Evolutionary conservation across 2,888 invertebrate species (phyloP).

Genomic region (Brenthis hecate): DNA sequence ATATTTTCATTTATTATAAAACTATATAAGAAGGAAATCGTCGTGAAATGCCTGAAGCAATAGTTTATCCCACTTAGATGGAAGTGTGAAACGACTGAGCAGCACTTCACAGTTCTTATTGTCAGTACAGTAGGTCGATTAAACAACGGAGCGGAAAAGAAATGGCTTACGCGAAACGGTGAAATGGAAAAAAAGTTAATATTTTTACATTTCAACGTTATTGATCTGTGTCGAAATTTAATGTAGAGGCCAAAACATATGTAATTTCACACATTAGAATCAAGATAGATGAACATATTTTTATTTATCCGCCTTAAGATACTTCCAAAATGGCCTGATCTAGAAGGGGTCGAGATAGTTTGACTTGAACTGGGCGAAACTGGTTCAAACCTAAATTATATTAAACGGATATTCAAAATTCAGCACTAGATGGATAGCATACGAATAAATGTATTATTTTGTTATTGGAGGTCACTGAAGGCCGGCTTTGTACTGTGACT

Average conservation of each 20-base stretch:
- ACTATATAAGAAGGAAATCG: conserved; percentile 25
- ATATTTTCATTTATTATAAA: conserved; percentile 18
- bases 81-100: conserved; percentile 32
- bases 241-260: neutral
- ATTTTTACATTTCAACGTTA: too few species aligned
- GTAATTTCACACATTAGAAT: neutral
- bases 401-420: conserved; percentile 27
- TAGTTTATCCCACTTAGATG: conserved; percentile 34
- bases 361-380: conserved; percentile 28
- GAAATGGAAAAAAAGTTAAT: too few species aligned
- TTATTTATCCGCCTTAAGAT: neutral
- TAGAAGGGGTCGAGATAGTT: conserved; percentile 24
- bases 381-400: conserved; percentile 32
- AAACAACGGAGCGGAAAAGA: neutral
- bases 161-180: conserved; percentile 1
- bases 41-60: conserved; percentile 31
- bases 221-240: neutral
- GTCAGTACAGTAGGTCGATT: conserved; percentile 31
- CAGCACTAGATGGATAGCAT: conserved; percentile 21
- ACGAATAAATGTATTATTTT: conserved; percentile 8
- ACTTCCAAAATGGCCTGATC: conserved; percentile 3
- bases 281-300: neutral
- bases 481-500: too few species aligned
- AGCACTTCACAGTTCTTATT: conserved; percentile 34
- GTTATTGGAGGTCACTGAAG: conserved; percentile 10